These are phyloP conservation scores for Euclidia mi DNA, from an alignment of 2,888 invertebrate genomes.

Conservation along the genomic window DNA sequence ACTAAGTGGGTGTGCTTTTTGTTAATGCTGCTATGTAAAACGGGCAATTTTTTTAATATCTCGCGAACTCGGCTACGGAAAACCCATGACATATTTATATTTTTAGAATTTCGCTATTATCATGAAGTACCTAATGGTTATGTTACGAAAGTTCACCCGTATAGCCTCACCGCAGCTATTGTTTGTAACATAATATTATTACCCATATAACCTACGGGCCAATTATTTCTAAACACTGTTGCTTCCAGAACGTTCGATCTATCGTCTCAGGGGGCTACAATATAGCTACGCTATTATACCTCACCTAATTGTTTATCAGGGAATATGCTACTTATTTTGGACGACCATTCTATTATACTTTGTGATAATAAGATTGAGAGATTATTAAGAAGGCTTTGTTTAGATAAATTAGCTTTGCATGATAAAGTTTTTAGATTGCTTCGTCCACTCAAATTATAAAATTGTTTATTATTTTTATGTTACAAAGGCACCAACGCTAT, in stretches of 20 bases:
- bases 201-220: not conserved
- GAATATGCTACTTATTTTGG: not conserved
- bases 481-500: too few species aligned
- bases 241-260: not conserved
- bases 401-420: not conserved
- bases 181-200: not conserved
- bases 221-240: slow-evolving; percentile 16
- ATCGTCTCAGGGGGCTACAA: not conserved
- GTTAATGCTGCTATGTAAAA: too few species aligned
- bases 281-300: not conserved
- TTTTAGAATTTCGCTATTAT: not conserved
- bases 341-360: not conserved
- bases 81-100: too few species aligned
- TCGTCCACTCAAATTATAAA: too few species aligned
- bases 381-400: not conserved
- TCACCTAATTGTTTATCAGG: slow-evolving; percentile 1
- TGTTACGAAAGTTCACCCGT: too few species aligned
- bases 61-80: too few species aligned
- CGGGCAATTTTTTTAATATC: too few species aligned
- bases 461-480: too few species aligned
- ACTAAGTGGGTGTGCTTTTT: too few species aligned
- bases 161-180: not conserved
- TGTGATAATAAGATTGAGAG: not conserved
- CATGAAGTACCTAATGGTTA: not conserved
- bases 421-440: too few species aligned